Base-by-base conservation (phyloP, 37 sponge, comb jelly and placozoan genomes). In the Theonella swinhoei region DNA sequence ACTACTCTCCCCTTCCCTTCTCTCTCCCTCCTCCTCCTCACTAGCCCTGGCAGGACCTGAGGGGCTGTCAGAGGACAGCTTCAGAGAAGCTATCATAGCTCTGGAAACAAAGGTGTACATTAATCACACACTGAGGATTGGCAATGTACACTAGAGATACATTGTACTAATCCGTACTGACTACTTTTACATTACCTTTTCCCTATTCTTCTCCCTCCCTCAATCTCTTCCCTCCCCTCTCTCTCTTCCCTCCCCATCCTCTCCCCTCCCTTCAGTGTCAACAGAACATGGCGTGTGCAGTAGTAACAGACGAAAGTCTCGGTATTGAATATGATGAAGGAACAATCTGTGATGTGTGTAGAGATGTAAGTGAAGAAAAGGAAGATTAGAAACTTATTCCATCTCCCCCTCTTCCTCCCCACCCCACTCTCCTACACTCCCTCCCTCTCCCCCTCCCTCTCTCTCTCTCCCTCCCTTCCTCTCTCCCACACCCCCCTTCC, bases 261-360 rank as follows among this genome's bases (percentile, higher is more conserved):
- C 25, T 37, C 3, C 39, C 11, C 39, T 79, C 7, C 42, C 17
- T 86, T 24, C 40, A 96, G 93, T 96, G 90, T 61, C 90, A 96
- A 35, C 83, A 88, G 36, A 88, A 85, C 59, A 90, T 96, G 93
- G 83, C 88, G 0, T 39, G 81, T 39, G 93, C 93, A 4, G 75
- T 97, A 58, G 82, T 85, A 20, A 93, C 95, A 33, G 76, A 94
- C 29, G 94, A 97, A 62, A 70, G 71, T 19, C 88, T 95, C 34
- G 90, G 94, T 4, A 95, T 99, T 3, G 94, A 99, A 81, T 94
- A 94, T 37, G 97, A 99, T 41, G 97, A 97, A 26, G 70, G 81
- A 33, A 90, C 91, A 28, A 82, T 75, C 8, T 99, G 99, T 91
- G 99, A 96, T 25, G 96, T 99, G 8, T 99, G 99, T 64, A 80